These are phyloP conservation scores for Phymorhynchus buccinoides DNA, from an alignment of 1,140 invertebrate species.

Conservation along the genomic window DNA sequence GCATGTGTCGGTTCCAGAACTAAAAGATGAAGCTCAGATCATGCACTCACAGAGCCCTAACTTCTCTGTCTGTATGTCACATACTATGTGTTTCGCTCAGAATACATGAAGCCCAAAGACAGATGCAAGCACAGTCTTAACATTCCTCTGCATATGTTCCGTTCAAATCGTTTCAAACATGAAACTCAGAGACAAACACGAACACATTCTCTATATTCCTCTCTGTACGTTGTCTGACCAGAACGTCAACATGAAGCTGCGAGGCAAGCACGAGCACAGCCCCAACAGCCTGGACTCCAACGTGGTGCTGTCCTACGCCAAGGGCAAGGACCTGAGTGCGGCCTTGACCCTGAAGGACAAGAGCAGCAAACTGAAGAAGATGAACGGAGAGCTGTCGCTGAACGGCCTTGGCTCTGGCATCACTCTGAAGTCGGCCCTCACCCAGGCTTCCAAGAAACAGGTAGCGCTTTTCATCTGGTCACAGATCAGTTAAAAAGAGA, in stretches of 20 bases:
- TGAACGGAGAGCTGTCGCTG: conserved; percentile 16
- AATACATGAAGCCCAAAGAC: background rate
- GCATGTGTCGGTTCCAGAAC: background rate
- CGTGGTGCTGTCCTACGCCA: conserved; percentile 7
- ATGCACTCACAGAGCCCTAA: no score
- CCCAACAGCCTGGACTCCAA: conserved; percentile 22
- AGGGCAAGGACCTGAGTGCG: conserved; percentile 14
- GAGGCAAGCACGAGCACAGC: conserved; percentile 12
- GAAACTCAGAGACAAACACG: background rate
- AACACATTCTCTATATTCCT: background rate
- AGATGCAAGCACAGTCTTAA: background rate
- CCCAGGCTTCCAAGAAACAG: conserved; percentile 15
- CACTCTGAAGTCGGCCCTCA: conserved; percentile 20
- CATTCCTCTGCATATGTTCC: background rate
- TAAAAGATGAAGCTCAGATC: no score
- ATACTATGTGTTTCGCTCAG: no score
- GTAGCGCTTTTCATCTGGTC: background rate
- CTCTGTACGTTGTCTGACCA: background rate
- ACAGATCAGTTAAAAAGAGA: background rate
- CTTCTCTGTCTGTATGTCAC: no score
- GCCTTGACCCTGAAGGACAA: conserved; percentile 22
- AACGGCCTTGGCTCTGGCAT: background rate
- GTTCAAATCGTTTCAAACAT: background rate
- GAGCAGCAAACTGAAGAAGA: conserved; percentile 21
- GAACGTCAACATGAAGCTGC: background rate